These are phyloP conservation scores for Prionchulus punctatus DNA, from an alignment of 2,888 invertebrate species.

Conservation along the genomic window DNA sequence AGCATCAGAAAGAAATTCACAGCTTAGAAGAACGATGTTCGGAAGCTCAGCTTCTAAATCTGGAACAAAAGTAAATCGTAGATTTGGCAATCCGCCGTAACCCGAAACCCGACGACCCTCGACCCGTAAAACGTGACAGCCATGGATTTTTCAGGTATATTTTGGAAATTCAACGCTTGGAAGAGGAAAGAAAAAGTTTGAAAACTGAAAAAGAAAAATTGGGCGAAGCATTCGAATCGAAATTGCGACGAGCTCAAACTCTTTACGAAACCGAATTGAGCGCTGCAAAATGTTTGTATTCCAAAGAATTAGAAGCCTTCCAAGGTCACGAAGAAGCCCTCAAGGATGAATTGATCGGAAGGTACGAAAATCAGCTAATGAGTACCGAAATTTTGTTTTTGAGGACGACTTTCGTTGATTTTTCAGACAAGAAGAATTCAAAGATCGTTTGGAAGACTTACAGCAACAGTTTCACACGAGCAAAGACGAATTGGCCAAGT, in stretches of 20 bases:
- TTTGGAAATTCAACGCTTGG: conserved; percentile 28
- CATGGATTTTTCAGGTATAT: conserved; percentile 22
- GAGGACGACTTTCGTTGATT: background rate
- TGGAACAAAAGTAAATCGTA: conserved; percentile 29
- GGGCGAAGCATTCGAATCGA: conserved; percentile 31
- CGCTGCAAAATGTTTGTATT: conserved; percentile 30
- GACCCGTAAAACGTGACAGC: background rate
- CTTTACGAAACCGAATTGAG: conserved; percentile 28
- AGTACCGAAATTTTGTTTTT: conserved; percentile 1
- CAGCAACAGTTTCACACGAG: conserved; percentile 24
- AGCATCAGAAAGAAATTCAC: conserved; percentile 32
- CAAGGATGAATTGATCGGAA: conserved; percentile 26
- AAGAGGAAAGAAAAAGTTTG: conserved; percentile 29
- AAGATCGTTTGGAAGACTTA: conserved; percentile 28
- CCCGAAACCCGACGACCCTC: no score
- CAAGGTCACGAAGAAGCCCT: conserved; percentile 29
- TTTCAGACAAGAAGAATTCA: conserved; percentile 31
- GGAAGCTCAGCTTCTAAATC: conserved; percentile 27
- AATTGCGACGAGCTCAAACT: conserved; percentile 26
- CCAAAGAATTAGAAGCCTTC: conserved; percentile 27
- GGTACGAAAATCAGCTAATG: no score
- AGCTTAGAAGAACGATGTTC: conserved; percentile 26
- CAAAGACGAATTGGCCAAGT: conserved; percentile 24
- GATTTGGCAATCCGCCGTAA: no score
- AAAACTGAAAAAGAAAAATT: conserved; percentile 28